Conservation (phyloP, 1,140 invertebrate genomes). For the Onthophagus taurus region DNA sequence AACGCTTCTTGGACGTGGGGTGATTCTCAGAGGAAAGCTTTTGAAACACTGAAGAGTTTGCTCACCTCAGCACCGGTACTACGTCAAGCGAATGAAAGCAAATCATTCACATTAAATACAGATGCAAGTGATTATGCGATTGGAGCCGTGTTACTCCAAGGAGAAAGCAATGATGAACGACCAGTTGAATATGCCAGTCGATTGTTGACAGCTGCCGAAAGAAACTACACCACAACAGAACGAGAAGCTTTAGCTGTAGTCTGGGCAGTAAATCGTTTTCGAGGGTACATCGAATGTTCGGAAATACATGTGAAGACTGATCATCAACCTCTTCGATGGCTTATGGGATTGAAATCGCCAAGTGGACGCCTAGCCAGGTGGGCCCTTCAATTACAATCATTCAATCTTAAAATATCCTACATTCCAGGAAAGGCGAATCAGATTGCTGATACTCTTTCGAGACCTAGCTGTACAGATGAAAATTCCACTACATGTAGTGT, state of each 20-base stretch:
- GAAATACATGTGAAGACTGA: constrained; percentile 30
- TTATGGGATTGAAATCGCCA: constrained; percentile 37
- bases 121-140: constrained; percentile 8
- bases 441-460: too few relatives aligned
- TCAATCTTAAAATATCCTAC: constrained; percentile 23
- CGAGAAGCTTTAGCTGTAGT: constrained; percentile 36
- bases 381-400: constrained; percentile 28
- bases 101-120: constrained; percentile 1
- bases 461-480: constrained; percentile 16
- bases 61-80: constrained; percentile 20
- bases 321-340: constrained; percentile 42
- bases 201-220: constrained; percentile 29
- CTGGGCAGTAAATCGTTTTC: constrained; percentile 33
- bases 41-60: constrained; percentile 16
- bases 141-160: neutral
- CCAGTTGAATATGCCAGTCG: constrained; percentile 38
- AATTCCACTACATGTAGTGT: constrained; percentile 16
- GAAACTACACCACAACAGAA: constrained; percentile 33
- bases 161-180: constrained; percentile 11
- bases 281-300: constrained; percentile 21
- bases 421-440: constrained; percentile 27
- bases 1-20: constrained; percentile 15
- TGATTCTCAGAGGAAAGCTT: constrained; percentile 13
- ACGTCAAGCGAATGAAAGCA: neutral
- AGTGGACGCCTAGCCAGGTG: constrained; percentile 30